Conservation (phyloP, 2,113 vertebrate genomes). For the Menura novaehollandiae region DNA sequence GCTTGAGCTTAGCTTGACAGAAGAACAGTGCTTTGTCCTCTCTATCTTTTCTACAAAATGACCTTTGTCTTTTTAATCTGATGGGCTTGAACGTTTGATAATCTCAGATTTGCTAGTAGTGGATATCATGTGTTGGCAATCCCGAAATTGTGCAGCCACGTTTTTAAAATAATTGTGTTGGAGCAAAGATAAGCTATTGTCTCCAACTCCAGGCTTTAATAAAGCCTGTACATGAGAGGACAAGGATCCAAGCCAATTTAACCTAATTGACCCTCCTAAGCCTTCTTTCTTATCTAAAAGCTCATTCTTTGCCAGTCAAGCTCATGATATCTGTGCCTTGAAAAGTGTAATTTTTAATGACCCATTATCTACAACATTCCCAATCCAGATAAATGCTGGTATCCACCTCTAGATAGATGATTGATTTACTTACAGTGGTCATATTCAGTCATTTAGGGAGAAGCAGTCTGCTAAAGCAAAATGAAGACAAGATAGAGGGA, state of each 20-base stretch:
- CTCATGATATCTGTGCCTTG: not conserved
- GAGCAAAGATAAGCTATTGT: constrained; percentile 48
- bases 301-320: constrained; percentile 18
- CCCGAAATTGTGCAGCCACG: not conserved
- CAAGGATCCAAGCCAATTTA: constrained; percentile 36
- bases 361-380: not conserved
- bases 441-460: constrained; percentile 32
- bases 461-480: not conserved
- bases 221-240: constrained; percentile 3
- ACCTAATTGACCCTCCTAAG: constrained; percentile 50
- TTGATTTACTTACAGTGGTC: constrained; percentile 29
- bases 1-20: not conserved
- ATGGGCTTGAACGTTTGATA: constrained; percentile 16
- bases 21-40: constrained; percentile 16
- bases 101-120: constrained; percentile 10
- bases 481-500: not conserved
- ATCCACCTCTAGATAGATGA: not conserved
- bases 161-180: constrained; percentile 45
- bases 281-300: constrained; percentile 52
- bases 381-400: constrained; percentile 21
- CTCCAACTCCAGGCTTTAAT: constrained; percentile 16
- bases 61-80: constrained; percentile 30
- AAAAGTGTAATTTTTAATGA: constrained; percentile 30
- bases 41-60: not conserved
- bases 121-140: not conserved